These are phyloP conservation scores for Plagodis pulveraria DNA, from an alignment of 2,888 invertebrate genomes.

Conservation along the genomic window DNA sequence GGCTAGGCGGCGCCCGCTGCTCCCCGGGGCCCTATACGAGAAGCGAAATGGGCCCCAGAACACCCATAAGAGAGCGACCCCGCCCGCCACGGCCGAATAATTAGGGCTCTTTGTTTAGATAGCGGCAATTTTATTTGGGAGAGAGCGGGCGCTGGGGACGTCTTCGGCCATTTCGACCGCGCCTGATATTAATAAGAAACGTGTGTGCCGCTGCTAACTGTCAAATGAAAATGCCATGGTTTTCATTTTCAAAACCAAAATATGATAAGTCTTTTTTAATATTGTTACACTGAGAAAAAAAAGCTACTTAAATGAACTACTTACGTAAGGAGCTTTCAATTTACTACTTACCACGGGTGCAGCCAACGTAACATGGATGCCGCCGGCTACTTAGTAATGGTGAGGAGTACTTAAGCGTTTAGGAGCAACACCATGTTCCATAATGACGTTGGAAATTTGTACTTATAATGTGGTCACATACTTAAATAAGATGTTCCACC, in stretches of 20 bases:
- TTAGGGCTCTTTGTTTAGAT: conserved; percentile 87
- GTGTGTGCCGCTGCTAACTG: conserved; percentile 68
- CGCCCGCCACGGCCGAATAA: conserved; percentile 87
- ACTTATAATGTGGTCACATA: no score
- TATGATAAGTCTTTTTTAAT: conserved; percentile 17
- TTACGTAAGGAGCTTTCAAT: no score
- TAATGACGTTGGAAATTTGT: no score
- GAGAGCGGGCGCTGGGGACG: conserved; percentile 82
- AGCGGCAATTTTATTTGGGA: conserved; percentile 86
- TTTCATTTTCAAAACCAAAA: conserved; percentile 48
- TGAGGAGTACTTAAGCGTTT: no score
- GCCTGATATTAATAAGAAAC: conserved; percentile 84
- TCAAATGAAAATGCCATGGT: conserved; percentile 53
- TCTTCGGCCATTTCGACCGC: conserved; percentile 81
- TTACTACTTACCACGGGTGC: no score
- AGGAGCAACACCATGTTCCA: no score
- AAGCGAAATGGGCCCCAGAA: conserved; percentile 88
- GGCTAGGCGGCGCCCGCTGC: conserved; percentile 87
- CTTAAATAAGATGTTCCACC: no score
- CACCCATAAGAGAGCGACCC: conserved; percentile 89
- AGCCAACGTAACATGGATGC: no score
- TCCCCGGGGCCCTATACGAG: conserved; percentile 87
- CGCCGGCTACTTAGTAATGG: no score
- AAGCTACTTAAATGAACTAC: no score
- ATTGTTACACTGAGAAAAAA: no score